These are phyloP conservation scores for Hippoglossus stenolepis DNA, from an alignment of 2,113 vertebrate species.

Conservation along the genomic window DNA sequence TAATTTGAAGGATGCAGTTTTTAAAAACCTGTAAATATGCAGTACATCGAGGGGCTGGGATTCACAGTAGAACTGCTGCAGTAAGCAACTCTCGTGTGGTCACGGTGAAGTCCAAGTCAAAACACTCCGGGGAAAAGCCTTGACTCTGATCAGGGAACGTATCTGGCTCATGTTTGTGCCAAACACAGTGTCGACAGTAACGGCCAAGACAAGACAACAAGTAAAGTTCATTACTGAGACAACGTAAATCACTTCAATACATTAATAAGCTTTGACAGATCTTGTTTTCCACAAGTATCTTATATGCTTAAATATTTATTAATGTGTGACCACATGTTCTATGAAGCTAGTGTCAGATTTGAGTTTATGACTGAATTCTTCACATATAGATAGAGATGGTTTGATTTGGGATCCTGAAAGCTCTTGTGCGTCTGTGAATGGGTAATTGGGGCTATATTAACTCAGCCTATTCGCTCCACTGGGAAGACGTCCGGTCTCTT, in stretches of 20 bases:
- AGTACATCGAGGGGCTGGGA: too few species aligned
- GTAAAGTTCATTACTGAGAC: neutral
- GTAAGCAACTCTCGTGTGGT: neutral
- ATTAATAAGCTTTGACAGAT: neutral
- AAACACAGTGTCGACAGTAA: constrained; percentile 2
- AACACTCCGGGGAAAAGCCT: neutral
- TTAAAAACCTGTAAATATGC: too few species aligned
- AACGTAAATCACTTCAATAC: neutral
- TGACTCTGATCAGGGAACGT: neutral
- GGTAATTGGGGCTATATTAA: constrained; percentile 15
- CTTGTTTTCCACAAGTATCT: neutral
- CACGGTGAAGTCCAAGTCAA: neutral
- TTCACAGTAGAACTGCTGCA: too few species aligned
- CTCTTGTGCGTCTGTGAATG: constrained; percentile 10
- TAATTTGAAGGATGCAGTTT: too few species aligned
- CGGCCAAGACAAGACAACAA: constrained; percentile 8
- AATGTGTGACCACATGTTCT: neutral
- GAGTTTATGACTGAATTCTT: neutral
- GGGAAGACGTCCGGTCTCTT: constrained; percentile 27
- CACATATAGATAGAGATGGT: neutral
- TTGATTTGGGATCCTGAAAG: neutral
- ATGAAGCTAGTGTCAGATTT: neutral
- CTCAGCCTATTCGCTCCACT: neutral
- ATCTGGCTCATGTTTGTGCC: constrained; percentile 17
- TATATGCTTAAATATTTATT: neutral